A percentile compares a stretch with the other conserved stretches of the same genome.
Conservation (phyloP, 2,113 vertebrate genomes). For the Mirza zaza region DNA sequence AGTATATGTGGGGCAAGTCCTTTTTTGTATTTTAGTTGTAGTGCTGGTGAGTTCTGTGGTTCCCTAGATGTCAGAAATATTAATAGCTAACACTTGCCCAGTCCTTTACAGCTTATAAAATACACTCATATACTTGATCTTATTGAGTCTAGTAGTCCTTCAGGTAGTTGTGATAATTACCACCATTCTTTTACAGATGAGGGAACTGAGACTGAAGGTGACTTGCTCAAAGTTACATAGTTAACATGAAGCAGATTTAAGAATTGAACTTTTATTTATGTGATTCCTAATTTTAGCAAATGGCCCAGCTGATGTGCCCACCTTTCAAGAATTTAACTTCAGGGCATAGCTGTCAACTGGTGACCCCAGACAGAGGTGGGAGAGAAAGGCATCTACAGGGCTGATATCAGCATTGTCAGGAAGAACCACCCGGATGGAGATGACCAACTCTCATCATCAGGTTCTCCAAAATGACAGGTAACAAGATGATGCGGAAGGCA, state of each 20-base stretch:
- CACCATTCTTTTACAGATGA: slow-evolving; percentile 10
- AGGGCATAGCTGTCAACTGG: neutral
- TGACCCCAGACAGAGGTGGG: neutral
- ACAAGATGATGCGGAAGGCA: neutral
- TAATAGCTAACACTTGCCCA: slow-evolving; percentile 57
- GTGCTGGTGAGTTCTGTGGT: slow-evolving; percentile 9
- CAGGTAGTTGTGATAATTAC: neutral
- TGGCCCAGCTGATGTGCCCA: neutral
- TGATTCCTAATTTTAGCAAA: neutral
- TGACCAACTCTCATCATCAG: neutral
- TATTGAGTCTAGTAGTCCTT: slow-evolving; percentile 16
- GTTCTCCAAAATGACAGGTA: neutral
- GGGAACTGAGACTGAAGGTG: slow-evolving; percentile 13
- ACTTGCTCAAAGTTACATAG: neutral
- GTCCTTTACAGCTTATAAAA: slow-evolving; percentile 56
- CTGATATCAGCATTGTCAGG: neutral
- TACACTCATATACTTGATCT: neutral
- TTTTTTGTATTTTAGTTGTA: slow-evolving; percentile 43
- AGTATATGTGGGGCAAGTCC: neutral
- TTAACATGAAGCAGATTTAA: neutral
- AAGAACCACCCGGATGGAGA: neutral
- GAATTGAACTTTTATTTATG: neutral
- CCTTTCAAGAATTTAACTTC: neutral
- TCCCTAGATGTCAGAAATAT: slow-evolving; percentile 30
- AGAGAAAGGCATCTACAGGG: neutral